Base-by-base conservation (phyloP, 2,888 invertebrate species). In the Melanostoma mellinum region DNA sequence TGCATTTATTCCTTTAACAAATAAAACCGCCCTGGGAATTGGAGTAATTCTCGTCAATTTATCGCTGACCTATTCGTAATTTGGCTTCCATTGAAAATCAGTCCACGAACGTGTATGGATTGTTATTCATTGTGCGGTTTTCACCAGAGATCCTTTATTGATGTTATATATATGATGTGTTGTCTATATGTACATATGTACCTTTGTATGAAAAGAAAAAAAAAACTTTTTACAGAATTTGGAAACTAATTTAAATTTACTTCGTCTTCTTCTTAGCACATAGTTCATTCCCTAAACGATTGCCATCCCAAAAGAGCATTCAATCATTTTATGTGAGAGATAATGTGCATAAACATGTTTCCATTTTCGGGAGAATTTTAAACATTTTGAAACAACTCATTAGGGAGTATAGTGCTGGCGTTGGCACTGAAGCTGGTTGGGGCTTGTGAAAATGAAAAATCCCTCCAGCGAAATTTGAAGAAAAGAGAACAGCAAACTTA, bases 1-100 rank as follows among this genome's bases (percentile, higher is more conserved):
- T 52, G 67, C 68, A 68, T 68, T 77, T 75, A 63, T 48, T 61
- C 56, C 67, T 74, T 56, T 61, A 38, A 58, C 78, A 84, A 71
- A 72, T 68, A 73, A 68, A 73, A 79, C 36, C 69, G 73, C 78
- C 73, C 68, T 10, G 65, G 78, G 74, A 74, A 75, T 71, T 68
- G 36, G 55, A 75, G 78, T 84, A 71, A 75, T 75, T 79, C 65
- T 75, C 58, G 60, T 69, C 55, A 84, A 84, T 84, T 84, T 84
- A 84, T 84, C 74, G 84, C 84, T 84, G 84, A 84, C 84, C 84
- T 84, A 65, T 84, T 71, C 65, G 79, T 75, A 84, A 84, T 84
- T 79, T 84, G 52, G 56, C 61, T 69, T 55, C 84, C 55, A 84
- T 84, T 79, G 74, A 79, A 75, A 79, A 84, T 79, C 84, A 84